Conservation (phyloP, 2,113 vertebrate genomes). For the Eulemur macaco region DNA sequence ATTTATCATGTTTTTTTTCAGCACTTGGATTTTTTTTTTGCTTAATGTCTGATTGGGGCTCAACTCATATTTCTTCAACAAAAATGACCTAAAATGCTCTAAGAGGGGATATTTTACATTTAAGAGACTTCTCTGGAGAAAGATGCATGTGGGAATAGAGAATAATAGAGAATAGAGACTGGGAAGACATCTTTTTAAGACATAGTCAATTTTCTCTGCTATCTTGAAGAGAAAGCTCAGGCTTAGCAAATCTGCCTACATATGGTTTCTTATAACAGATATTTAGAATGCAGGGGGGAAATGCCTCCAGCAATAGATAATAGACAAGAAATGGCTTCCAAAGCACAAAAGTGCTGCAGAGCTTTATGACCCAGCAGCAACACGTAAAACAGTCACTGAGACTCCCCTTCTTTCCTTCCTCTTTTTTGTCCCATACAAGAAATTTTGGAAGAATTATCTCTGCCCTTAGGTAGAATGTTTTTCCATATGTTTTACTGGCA, state of each 20-base stretch:
- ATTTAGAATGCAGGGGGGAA: neutral
- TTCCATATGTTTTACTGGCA: neutral
- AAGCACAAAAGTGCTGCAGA: neutral
- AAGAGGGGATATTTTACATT: neutral
- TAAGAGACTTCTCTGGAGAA: conserved; percentile 9
- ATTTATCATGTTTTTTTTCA: neutral
- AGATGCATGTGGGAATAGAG: neutral
- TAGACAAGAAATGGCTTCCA: neutral
- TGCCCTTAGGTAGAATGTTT: neutral
- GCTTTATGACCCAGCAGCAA: neutral
- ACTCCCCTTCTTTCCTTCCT: neutral
- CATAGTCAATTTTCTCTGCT: neutral
- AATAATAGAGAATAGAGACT: neutral
- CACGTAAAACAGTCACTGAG: neutral
- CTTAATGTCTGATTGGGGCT: neutral
- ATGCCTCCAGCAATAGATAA: neutral
- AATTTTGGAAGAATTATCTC: neutral
- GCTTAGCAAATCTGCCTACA: neutral
- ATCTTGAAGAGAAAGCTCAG: neutral
- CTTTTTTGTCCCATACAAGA: rapidly evolving
- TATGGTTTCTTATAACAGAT: conserved; percentile 25
- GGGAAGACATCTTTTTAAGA: neutral
- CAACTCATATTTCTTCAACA: conserved; percentile 24
- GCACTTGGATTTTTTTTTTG: neutral
- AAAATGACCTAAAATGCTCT: neutral